Percentiles rank a stretch among this genome's conserved stretches.
Conservation (phyloP, 2,113 vertebrate species). For the Eubucco bourcierii region DNA sequence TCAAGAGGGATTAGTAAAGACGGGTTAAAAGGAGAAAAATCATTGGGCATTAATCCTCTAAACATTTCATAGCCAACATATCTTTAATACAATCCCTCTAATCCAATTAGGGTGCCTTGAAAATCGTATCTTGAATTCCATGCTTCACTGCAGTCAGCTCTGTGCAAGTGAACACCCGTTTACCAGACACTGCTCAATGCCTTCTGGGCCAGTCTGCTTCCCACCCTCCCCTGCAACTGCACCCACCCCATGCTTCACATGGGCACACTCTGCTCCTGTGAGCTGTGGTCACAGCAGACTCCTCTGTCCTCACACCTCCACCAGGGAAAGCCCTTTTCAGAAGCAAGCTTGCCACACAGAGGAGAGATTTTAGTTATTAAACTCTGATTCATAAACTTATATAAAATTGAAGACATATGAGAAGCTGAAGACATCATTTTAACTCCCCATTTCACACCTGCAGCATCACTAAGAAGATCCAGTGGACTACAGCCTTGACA, state of each 20-base stretch:
- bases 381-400: not conserved
- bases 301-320: fast-evolving
- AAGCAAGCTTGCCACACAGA: not conserved
- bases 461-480: not conserved
- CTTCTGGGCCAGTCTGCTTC: not conserved
- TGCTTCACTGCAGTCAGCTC: not conserved
- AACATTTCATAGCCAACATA: constrained; percentile 59
- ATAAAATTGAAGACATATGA: fast-evolving
- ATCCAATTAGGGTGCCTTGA: constrained; percentile 71
- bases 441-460: not conserved
- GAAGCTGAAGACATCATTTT: not conserved
- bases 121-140: constrained; percentile 51
- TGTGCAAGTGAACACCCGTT: not conserved
- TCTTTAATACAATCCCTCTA: constrained; percentile 61
- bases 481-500: not conserved
- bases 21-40: constrained; percentile 44
- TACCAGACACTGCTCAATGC: not conserved
- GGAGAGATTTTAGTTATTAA: not conserved
- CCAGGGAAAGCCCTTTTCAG: fast-evolving
- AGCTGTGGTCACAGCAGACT: not conserved
- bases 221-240: fast-evolving
- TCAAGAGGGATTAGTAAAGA: constrained; percentile 61
- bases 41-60: constrained; percentile 59
- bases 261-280: not conserved
- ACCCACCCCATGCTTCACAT: fast-evolving